Evolutionary conservation across 2,888 invertebrate species (phyloP), one percentile per base, ranked within the genome.

Genomic region (Megastigmus dorsalis): DNA sequence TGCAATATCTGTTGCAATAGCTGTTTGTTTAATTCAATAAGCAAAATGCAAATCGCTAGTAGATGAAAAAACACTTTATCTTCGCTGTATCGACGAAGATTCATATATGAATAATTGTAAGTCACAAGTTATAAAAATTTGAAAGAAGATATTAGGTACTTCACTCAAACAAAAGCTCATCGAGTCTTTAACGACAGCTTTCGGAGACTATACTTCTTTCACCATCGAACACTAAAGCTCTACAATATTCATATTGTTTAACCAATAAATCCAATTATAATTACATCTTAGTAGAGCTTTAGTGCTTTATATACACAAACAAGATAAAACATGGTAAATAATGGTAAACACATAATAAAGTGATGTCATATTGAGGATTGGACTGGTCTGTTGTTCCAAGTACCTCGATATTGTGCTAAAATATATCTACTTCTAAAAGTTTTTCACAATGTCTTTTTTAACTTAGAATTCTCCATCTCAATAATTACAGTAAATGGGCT

Each of bases 351-450:
- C 7, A 0, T 55, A 45, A 41, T 30, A n/a, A n/a, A n/a, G n/a
- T n/a, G n/a, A n/a, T 48, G 9, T 26, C 18, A 23, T 48, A 20
- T 67, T 55, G 69, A 76, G 78, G 75, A 79, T 80, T 75, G 79
- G 78, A 60, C 78, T 79, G 76, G 82, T 82, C 81, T 78, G 79
- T 79, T 78, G 77, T 78, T 74, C 76, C 79, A 75, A 60, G 77
- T 78, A 72, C 77, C 68, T 77, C 67, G 63, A 59, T 38, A 75
- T 65, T 52, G 70, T 66, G 74, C 79, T 80, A 77, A 77, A 80
- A 80, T 76, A 52, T 48, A 71, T 52, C 1, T 54, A 10, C 1
- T 1, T n/a, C n/a, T 38, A 7, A 57, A 38, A 36, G 1, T 30
- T n/a, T 28, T 30, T 48, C 41, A 15, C 28, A 28, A 33, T 50